phyloP scores from a whole-genome alignment of 2,888 invertebrate species.

The Sminthurinus aureus region DNA sequence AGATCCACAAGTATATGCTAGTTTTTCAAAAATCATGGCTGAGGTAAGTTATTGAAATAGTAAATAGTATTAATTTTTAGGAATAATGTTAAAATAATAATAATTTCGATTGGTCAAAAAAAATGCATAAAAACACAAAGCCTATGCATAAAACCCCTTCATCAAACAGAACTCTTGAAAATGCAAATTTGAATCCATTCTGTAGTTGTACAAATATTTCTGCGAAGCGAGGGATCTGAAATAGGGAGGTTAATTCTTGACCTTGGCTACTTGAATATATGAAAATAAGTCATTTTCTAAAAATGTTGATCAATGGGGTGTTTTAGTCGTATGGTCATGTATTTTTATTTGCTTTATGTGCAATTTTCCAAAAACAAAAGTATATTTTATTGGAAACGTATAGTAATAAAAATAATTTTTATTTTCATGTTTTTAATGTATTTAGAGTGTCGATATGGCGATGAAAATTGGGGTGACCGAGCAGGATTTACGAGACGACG shows the following conservation, averaged over 20 bases:
- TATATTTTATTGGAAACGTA: not conserved
- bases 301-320: no score
- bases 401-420: not conserved
- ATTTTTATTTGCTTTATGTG: not conserved
- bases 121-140: no score
- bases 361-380: not conserved
- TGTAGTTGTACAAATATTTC: no score
- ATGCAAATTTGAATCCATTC: no score
- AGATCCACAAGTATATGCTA: conserved; percentile 48
- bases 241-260: no score
- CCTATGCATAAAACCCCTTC: no score
- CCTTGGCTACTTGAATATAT: no score
- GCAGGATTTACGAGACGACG: conserved; percentile 41
- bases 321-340: not conserved
- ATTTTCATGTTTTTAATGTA: conserved; percentile 10
- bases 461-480: conserved; percentile 50
- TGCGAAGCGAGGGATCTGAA: no score
- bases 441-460: conserved; percentile 52
- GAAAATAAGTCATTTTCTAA: no score
- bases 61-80: not conserved
- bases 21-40: conserved; percentile 47
- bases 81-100: no score
- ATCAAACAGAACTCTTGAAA: no score
- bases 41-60: conserved; percentile 48
- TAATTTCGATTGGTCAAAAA: no score